Evolutionary conservation across 2,797 vertebrate genomes (phyloP), one percentile per base, ranked within the genome.

Genomic region (Hemibagrus guttatus): DNA sequence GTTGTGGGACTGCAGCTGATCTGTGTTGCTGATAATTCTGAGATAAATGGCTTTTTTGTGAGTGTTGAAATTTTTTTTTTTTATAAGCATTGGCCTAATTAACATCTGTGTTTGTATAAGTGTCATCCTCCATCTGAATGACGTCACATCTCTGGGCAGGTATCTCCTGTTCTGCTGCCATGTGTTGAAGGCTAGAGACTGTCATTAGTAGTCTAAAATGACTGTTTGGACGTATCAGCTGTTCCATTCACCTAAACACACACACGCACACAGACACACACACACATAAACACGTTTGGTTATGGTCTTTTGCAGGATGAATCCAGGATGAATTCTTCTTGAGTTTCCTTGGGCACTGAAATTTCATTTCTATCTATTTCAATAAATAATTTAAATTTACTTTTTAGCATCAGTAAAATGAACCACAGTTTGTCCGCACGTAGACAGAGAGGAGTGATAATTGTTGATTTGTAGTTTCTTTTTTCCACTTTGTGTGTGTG

Each of bases 151-250:
- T 83, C 66, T 46, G 66, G 58, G 8, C 14, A 80, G 61, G 81
- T 81, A 64, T 63, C 76, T 78, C 28, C 79, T 83, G 56, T 59
- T 81, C 39, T 81, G 52, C 39, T 84, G 79, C 64, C 85, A 56
- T 78, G 69, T 82, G 58, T 63, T 59, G 35, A 84, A 31, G 63
- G 11, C 14, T 63, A 63, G 31, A 71, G 82, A 87, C 88, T 89
- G 85, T 89, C 84, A 90, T 91, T 91, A 90, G 35, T 61, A 87
- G 68, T 49, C 66, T 85, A 12, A 91, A 90, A 87, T 89, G 86
- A 85, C 81, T 89, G 61, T 84, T 89, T 81, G 66, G 61, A 83
- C 31, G 35, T 28, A 80, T 89, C 87, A 90, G 85, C 69, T 83
- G 84, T 86, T 82, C 23, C 66, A 68, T 89, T 85, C 86, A 59